Conservation (phyloP, 2,113 vertebrate genomes). For the Lota lota region DNA sequence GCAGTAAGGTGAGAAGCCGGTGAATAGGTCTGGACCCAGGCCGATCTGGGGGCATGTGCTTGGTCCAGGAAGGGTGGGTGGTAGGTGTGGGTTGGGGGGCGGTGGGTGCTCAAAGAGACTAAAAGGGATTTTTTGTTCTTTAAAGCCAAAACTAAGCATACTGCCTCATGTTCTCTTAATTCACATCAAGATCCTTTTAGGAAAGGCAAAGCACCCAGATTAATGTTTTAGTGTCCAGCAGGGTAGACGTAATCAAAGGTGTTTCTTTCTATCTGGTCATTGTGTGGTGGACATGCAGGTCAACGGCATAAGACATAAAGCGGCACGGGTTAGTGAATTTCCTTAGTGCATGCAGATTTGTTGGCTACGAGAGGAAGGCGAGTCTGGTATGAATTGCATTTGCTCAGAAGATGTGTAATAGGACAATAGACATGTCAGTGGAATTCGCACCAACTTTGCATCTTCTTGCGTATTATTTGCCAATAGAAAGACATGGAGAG, state of each 20-base stretch:
- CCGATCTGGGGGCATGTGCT: conserved; percentile 6
- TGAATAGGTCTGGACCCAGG: conserved; percentile 8
- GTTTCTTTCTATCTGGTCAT: conserved; percentile 2
- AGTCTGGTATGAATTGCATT: conserved; percentile 61
- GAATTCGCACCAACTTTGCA: not conserved
- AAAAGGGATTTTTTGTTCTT: too few relatives aligned
- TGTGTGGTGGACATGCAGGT: conserved; percentile 25
- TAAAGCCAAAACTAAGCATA: too few relatives aligned
- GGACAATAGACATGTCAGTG: conserved; percentile 46
- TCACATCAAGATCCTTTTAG: too few relatives aligned
- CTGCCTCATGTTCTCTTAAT: too few relatives aligned
- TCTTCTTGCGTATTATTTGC: not conserved
- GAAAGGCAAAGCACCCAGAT: too few relatives aligned
- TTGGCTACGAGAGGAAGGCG: conserved; percentile 23
- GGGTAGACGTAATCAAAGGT: too few relatives aligned
- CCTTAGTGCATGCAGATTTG: conserved; percentile 14
- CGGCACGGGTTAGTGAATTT: not conserved
- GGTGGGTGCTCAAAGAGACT: not conserved
- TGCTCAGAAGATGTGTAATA: conserved; percentile 44
- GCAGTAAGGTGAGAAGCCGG: conserved; percentile 41
- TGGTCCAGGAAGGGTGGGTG: not conserved
- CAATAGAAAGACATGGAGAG: not conserved
- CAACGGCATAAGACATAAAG: not conserved
- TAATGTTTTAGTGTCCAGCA: too few relatives aligned
- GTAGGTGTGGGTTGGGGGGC: not conserved